phyloP scores from a whole-genome alignment of 1,140 invertebrate genomes.

The Platyura marginata region DNA sequence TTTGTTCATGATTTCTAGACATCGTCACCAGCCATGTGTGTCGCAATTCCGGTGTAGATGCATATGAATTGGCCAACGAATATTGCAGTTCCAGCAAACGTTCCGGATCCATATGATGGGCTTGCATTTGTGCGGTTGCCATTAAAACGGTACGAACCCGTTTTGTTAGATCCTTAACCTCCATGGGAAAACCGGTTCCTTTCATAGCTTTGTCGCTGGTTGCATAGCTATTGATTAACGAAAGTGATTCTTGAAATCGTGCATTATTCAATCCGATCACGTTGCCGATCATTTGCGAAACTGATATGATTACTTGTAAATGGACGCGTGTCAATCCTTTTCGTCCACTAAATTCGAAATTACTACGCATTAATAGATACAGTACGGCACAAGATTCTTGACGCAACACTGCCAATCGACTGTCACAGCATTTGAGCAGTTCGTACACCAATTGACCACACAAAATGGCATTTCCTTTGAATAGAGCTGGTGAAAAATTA shows the following conservation, averaged over 20 bases:
- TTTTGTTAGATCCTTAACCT: slow-evolving; percentile 84
- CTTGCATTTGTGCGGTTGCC: slow-evolving; percentile 82
- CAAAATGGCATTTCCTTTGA: slow-evolving; percentile 65
- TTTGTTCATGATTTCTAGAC: slow-evolving; percentile 63
- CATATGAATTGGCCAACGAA: slow-evolving; percentile 84
- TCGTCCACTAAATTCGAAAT: slow-evolving; percentile 72
- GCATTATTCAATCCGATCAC: slow-evolving; percentile 72
- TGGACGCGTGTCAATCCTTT: slow-evolving; percentile 74
- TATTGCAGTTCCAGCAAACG: slow-evolving; percentile 84
- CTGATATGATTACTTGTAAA: slow-evolving; percentile 77
- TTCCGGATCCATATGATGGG: slow-evolving; percentile 77
- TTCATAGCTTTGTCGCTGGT: slow-evolving; percentile 87
- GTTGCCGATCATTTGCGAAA: slow-evolving; percentile 77
- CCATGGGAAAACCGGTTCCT: slow-evolving; percentile 65
- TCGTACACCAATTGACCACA: slow-evolving; percentile 74
- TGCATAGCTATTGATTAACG: slow-evolving; percentile 83
- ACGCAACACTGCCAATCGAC: slow-evolving; percentile 54
- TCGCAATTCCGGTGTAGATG: slow-evolving; percentile 78
- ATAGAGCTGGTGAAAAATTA: slow-evolving; percentile 65
- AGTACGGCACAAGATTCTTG: slow-evolving; percentile 79
- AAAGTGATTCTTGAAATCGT: slow-evolving; percentile 78
- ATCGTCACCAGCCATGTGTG: slow-evolving; percentile 89
- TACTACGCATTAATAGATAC: slow-evolving; percentile 81
- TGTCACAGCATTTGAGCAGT: slow-evolving; percentile 61
- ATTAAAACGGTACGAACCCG: slow-evolving; percentile 83